Evolutionary conservation across 2,113 vertebrate genomes (phyloP), one percentile per base, ranked within the genome.

Genomic region (Limanda limanda): DNA sequence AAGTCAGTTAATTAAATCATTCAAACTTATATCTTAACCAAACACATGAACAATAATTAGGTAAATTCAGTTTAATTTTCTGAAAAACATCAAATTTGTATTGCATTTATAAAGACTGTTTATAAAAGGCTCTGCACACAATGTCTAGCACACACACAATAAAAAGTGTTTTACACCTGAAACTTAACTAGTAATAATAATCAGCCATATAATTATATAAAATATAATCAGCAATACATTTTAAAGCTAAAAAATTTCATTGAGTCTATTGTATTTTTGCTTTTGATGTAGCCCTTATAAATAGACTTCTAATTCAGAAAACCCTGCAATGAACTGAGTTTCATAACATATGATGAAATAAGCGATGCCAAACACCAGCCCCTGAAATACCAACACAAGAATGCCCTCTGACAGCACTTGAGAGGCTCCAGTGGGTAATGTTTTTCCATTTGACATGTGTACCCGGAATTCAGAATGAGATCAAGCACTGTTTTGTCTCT

Each of bases 401-500:
- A 72, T 76, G 24, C 20, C n/a, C 81, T 73, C 24, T 62, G 78
- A 85, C 65, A 58, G 79, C 35, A 20, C 60, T 71, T 42, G 52
- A 42, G 71, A 76, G 4, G 18, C 57, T 66, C 66, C 57, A n/a
- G 2, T 42, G 23, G 67, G 69, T 85, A 67, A 75, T 56, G 21
- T n/a, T 18, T 78, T 78, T 68, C 82, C 52, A 54, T 86, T 71
- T 71, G 74, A 84, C 76, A 79, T 27, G 52, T 79, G 59, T 56
- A 61, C 48, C 13, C n/a, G 12, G 21, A 42, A 81, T 75, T 66
- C 76, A 71, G 17, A 69, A 42, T 17, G 37, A 78, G 71, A 71
- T 78, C 68, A 88, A 84, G 71, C 68, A 7, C 54, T 71, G 58
- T 63, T 78, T 84, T 70, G 47, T 70, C 70, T 85, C 82, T 68